Base-by-base conservation (phyloP, 1,140 invertebrate genomes). In the Euwallacea similis region DNA sequence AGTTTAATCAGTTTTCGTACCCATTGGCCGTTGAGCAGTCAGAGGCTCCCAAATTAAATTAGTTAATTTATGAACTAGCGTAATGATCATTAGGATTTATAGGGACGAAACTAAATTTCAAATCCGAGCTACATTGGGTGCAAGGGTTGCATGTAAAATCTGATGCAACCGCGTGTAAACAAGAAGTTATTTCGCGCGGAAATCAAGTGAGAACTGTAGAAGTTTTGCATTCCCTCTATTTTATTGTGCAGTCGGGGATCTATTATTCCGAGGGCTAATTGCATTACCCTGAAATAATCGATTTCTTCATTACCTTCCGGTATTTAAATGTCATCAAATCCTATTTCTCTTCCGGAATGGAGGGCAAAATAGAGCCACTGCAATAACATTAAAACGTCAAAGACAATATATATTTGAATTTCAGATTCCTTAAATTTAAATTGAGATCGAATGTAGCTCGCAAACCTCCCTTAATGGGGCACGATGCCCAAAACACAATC, bases 21-120 rank as follows among this genome's bases (percentile, higher is more conserved):
- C 56, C 55, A 59, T 59, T 60, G 66, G 16, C 44, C 66, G 66
- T 46, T 41, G 56, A 59, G 44, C 46, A 47, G 42, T 42, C 43
- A 21, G 55, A 59, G 21, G n/a, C 42, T 15, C 11, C 9, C 53
- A 16, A 68, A 68, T 68, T 60, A 68, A 68, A 68, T 68, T 68
- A 68, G 55, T 33, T 68, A 59, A 60, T 68, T 60, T 68, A 68
- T 59, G 56, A 47, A 59, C 55, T 60, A 43, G 15, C 41, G 55
- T 59, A 59, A 60, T 68, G 56, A 68, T 68, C 54, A 68, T 59
- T 68, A 46, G 66, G 55, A 68, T 68, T 68, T 68, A 60, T 59
- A 21, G 66, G 7, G 54, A 42, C 9, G 44, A 47, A 68, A 21
- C 66, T 60, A 50, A 68, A 47, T 68, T 60, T 60, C 66, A 50